A percentile compares a stretch with the other conserved stretches of the same genome.
These are phyloP conservation scores for Phylloscopus collybita DNA, from an alignment of 2,797 vertebrate species.

Conservation along the genomic window DNA sequence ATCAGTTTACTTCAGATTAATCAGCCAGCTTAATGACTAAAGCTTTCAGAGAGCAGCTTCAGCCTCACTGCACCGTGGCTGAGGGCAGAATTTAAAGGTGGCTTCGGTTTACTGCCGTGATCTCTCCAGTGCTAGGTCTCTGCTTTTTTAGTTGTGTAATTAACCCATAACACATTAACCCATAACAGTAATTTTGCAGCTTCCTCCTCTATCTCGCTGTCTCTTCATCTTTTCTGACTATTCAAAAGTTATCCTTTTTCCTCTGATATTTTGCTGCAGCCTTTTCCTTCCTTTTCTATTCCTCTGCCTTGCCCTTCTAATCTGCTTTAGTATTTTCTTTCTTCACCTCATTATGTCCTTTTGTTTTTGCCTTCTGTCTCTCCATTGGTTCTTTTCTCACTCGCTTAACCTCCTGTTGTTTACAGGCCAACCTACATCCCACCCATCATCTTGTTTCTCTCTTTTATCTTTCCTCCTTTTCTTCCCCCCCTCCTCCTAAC, in stretches of 20 bases:
- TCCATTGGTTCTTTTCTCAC: background rate
- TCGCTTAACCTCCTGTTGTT: conserved; percentile 3
- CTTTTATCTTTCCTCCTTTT: conserved; percentile 28
- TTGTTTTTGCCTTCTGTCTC: background rate
- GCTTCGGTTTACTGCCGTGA: background rate
- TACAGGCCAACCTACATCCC: background rate
- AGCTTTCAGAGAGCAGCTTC: background rate
- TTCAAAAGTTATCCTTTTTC: background rate
- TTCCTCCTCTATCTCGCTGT: background rate
- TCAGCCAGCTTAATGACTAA: background rate
- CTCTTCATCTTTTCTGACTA: background rate
- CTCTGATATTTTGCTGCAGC: background rate
- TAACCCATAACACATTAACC: no score
- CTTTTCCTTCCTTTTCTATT: background rate
- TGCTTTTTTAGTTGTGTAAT: background rate
- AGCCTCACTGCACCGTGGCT: background rate
- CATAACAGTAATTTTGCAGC: background rate
- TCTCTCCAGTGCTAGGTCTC: background rate
- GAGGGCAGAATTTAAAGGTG: background rate
- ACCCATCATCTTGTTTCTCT: conserved; percentile 13
- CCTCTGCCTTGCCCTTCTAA: background rate
- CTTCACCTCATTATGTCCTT: background rate
- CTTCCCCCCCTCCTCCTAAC: background rate
- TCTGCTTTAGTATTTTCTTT: background rate
- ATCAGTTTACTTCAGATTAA: background rate